These are phyloP conservation scores for Labeo rohita DNA, from an alignment of 2,113 vertebrate genomes.

Conservation along the genomic window DNA sequence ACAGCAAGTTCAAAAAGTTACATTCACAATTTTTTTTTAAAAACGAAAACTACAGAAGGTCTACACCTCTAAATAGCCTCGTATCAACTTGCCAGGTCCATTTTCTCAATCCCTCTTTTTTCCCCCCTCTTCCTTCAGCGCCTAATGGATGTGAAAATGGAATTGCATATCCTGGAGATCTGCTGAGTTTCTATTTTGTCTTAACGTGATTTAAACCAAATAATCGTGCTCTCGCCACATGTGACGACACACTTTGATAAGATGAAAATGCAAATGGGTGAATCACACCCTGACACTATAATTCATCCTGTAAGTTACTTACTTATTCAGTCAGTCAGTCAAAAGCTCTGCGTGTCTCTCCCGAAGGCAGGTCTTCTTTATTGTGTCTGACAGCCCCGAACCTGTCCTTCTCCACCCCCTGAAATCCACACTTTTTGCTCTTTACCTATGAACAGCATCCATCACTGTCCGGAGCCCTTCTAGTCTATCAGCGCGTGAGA, in stretches of 20 bases:
- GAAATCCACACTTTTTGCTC: conserved; percentile 48
- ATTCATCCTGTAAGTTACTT: conserved; percentile 32
- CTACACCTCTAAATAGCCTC: conserved; percentile 18
- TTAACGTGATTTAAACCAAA: conserved; percentile 43
- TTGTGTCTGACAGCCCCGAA: conserved; percentile 24
- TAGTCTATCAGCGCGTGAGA: conserved; percentile 38
- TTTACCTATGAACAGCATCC: conserved; percentile 46
- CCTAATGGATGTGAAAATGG: conserved; percentile 28
- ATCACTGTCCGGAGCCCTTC: conserved; percentile 46
- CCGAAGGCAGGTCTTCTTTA: conserved; percentile 34
- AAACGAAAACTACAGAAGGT: neutral
- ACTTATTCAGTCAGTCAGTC: conserved; percentile 37
- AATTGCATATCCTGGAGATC: conserved; percentile 39
- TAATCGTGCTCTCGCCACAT: conserved; percentile 19
- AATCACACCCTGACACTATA: conserved; percentile 20
- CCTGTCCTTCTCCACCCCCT: conserved; percentile 28
- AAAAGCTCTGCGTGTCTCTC: conserved; percentile 17
- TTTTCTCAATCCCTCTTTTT: neutral
- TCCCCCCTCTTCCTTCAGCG: neutral
- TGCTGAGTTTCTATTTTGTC: conserved; percentile 43
- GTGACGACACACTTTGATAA: conserved; percentile 45
- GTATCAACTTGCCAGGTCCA: conserved; percentile 11
- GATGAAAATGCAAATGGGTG: conserved; percentile 20
- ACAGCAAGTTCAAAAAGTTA: conserved; percentile 4
- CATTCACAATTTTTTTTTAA: neutral